These are phyloP conservation scores for Megatriorchis doriae DNA, from an alignment of 2,113 vertebrate species.

Conservation along the genomic window DNA sequence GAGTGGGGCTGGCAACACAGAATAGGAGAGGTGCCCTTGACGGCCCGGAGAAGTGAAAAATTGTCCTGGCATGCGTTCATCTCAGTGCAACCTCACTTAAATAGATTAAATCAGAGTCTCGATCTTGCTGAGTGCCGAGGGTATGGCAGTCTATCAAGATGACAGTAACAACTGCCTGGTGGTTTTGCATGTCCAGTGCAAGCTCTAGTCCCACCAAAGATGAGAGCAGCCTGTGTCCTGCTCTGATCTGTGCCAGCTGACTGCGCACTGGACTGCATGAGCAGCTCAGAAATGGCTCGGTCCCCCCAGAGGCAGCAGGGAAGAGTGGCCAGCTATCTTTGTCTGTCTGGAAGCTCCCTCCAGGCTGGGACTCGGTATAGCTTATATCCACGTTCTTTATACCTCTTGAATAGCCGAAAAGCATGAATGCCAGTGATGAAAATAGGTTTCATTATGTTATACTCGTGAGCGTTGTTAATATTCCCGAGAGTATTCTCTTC, in stretches of 20 bases:
- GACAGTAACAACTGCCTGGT: neutral
- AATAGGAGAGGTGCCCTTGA: neutral
- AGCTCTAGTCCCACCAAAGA: neutral
- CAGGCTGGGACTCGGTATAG: neutral
- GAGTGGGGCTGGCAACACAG: neutral
- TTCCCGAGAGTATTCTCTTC: neutral
- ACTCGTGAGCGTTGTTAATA: neutral
- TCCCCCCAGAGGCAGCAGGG: neutral
- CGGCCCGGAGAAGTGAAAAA: neutral
- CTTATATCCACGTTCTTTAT: neutral
- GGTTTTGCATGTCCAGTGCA: neutral
- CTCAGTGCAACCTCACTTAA: neutral
- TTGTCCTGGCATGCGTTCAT: neutral
- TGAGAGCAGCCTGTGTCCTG: neutral
- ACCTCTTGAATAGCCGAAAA: neutral
- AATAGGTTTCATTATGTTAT: neutral
- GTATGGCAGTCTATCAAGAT: neutral
- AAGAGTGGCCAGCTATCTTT: neutral
- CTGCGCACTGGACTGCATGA: accelerated
- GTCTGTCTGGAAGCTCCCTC: neutral
- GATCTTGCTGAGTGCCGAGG: neutral
- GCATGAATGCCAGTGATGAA: neutral
- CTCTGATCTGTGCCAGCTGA: neutral
- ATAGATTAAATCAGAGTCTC: neutral
- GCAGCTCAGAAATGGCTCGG: neutral